These are phyloP conservation scores for Carabus problematicus DNA, from an alignment of 2,888 invertebrate species.

Conservation along the genomic window DNA sequence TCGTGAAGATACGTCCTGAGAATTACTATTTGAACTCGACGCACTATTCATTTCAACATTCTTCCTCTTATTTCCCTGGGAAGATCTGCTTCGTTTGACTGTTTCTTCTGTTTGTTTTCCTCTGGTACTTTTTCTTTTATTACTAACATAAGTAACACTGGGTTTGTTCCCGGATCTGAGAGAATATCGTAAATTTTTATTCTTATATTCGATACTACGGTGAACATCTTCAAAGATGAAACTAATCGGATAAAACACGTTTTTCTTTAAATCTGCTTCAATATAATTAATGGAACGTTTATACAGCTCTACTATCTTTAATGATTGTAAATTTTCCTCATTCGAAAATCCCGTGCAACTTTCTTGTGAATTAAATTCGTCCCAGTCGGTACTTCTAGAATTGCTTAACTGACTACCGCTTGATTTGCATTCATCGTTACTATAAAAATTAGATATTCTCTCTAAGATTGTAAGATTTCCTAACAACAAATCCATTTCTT, in stretches of 20 bases:
- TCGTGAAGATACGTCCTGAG: too few relatives aligned
- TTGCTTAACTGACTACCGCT: neutral
- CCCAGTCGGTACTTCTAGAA: neutral
- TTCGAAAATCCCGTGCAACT: neutral
- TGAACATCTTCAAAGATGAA: constrained; percentile 25
- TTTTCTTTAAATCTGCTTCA: constrained; percentile 22
- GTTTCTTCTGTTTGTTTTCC: neutral
- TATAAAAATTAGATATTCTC: constrained; percentile 7
- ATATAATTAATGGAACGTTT: constrained; percentile 19
- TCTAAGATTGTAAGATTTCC: constrained; percentile 27
- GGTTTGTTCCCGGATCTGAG: constrained; percentile 18
- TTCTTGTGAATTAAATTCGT: too few relatives aligned
- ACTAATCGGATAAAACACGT: constrained; percentile 25
- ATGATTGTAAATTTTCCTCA: neutral
- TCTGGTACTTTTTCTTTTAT: constrained; percentile 3
- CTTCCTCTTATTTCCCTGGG: too few relatives aligned
- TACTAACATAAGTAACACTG: constrained; percentile 18
- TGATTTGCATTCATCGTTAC: neutral
- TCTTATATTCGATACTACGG: constrained; percentile 22
- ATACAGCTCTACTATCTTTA: constrained; percentile 21
- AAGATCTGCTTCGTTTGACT: neutral
- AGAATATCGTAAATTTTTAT: constrained; percentile 26
- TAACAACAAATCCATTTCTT: constrained; percentile 25
- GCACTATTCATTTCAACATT: too few relatives aligned
- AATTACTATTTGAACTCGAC: too few relatives aligned